Evolutionary conservation across 2,888 invertebrate species (phyloP), one percentile per base, ranked within the genome.

Genomic region (Podotricha telesiphe): DNA sequence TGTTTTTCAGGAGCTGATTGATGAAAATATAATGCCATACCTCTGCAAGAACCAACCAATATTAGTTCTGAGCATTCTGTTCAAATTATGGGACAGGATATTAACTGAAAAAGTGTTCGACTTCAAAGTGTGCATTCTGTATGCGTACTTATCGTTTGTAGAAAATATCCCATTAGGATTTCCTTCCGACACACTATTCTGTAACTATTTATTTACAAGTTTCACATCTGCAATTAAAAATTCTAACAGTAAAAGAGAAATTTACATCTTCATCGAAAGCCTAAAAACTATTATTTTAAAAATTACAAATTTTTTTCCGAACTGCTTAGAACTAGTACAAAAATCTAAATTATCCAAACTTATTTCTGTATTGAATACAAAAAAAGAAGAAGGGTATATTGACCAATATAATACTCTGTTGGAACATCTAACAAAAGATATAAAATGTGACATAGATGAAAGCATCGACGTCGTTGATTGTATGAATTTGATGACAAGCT

Each of bases 111-210:
- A 85, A 19, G 85, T 93, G 37, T 79, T 87, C 7, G 94, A 95
- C 74, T 89, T 93, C 51, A 94, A 94, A 82, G 78, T 94, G 0
- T 81, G 93, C 65, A 86, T 89, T 15, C 86, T 96, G 48, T 93
- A 95, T 77, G 91, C 94, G 0, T 95, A 94, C 74, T 80, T 93
- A 4, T 91, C 89, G 1, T 94, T 95, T 72, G 83, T 93, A 10
- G 84, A 92, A 22, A 80, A 92, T 45, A 78, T 93, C 1, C 86
- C 91, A 0, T 76, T 87, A n/a, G 80, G 85, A 6, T 80, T 87
- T 58, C 77, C 86, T 1, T 88, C 94, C n/a, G 92, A 93, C 8
- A 83, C 88, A 0, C 95, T 94, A 74, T 79, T 95, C 15, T 87
- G 94, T 48, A 92, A 94, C 75, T 95, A 94, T 75, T 86, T 94